These are phyloP conservation scores for Hyperoodon ampullatus DNA, from an alignment of 2,113 vertebrate species.

Conservation along the genomic window DNA sequence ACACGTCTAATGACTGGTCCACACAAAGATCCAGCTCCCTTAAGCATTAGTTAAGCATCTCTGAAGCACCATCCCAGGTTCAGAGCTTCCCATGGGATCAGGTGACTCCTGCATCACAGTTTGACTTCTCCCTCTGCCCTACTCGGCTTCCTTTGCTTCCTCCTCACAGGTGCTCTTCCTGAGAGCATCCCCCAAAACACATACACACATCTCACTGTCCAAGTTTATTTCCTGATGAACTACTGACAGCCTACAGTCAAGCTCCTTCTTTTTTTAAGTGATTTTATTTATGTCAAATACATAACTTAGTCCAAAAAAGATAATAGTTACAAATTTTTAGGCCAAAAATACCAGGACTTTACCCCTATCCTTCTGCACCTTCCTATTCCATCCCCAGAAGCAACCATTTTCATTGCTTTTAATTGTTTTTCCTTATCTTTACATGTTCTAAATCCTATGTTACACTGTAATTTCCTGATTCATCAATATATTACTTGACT, in stretches of 20 bases:
- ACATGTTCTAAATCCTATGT: not conserved
- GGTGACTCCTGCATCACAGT: not conserved
- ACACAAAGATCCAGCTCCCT: not conserved
- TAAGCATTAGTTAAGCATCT: not conserved
- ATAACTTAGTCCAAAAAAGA: not conserved
- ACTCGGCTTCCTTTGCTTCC: not conserved
- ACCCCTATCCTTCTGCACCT: not conserved
- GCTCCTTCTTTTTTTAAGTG: not conserved
- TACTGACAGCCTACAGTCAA: not conserved
- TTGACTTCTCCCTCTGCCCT: not conserved
- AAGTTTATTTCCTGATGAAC: not conserved
- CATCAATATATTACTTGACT: not conserved
- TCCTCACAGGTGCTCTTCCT: not conserved
- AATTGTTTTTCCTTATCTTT: not conserved
- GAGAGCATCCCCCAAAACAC: not conserved
- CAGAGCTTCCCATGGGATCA: not conserved
- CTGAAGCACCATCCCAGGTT: not conserved
- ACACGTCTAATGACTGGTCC: not conserved
- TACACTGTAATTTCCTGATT: not conserved
- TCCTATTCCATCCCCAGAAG: not conserved
- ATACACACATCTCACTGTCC: not conserved
- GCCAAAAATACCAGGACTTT: not conserved
- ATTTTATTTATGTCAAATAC: not conserved
- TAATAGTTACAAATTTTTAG: not conserved
- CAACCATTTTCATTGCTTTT: not conserved